A percentile compares a stretch with the other conserved stretches of the same genome.
Conservation (phyloP, 1,140 invertebrate genomes). For the Pteromalus puparum region DNA sequence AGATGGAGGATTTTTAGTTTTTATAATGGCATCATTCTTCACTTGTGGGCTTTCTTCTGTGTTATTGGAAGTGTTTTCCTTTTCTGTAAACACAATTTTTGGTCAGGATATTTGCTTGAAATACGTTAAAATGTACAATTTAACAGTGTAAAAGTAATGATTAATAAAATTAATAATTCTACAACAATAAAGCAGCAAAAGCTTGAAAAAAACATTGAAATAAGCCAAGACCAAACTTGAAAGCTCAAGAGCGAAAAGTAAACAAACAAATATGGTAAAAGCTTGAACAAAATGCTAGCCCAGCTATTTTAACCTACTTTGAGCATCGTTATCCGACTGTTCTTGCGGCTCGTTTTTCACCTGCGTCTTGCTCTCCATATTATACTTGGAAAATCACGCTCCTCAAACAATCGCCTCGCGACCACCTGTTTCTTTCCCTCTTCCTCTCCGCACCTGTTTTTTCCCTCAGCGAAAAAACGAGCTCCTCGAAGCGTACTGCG, state of each 20-base stretch:
- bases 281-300: background rate
- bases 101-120: background rate
- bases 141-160: background rate
- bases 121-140: no score
- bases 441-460: background rate
- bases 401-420: background rate
- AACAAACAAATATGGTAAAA: conserved; percentile 14
- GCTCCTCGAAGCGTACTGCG: conserved; percentile 19
- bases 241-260: background rate
- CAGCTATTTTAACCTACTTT: conserved; percentile 47
- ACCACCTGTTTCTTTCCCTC: conserved; percentile 47
- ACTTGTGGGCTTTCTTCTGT: conserved; percentile 30
- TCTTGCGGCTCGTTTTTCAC: conserved; percentile 48
- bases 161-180: background rate
- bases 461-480: conserved; percentile 17
- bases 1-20: conserved; percentile 43
- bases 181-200: background rate
- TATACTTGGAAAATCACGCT: background rate
- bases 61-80: conserved; percentile 42
- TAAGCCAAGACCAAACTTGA: background rate
- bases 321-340: conserved; percentile 42
- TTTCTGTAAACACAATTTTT: conserved; percentile 41
- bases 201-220: no score
- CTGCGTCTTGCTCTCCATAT: conserved; percentile 48
- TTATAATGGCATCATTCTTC: background rate